Evolutionary conservation across 2,797 vertebrate species (phyloP), one percentile per base, ranked within the genome.

Genomic region (Labeo calbasu): DNA sequence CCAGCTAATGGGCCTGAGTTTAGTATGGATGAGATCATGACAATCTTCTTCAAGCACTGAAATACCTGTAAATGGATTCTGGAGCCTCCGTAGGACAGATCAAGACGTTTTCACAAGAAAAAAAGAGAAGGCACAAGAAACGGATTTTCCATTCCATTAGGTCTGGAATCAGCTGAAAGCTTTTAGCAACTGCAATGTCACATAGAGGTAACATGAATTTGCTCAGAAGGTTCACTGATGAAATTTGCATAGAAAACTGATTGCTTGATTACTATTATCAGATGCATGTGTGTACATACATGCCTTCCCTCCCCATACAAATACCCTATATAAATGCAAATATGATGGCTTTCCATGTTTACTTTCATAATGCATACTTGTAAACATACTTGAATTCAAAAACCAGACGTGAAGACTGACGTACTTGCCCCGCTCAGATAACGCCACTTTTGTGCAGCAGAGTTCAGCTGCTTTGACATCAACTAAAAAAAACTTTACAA

Each of bases 61-160:
- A 82, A 82, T 63, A 59, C 19, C 70, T 63, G 57, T 51, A 65
- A 82, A 84, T 81, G 63, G 77, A 76, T 81, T 46, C 66, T 36
- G 28, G 50, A 72, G 65, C 40, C 65, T 80, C 50, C 1, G 7
- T 11, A 84, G 32, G 70, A 77, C 61, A 78, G 81, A 75, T 77
- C 46, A 68, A 84, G 69, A 77, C 5, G 17, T 81, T 65, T 78
- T 81, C 51, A 65, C 23, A n/a, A 53, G 48, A 28, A 77, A 65
- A 81, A 79, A 85, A 77, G 40, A 83, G 15, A 36, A 46, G 32
- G 15, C 48, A 63, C 32, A 59, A 40, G 70, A 51, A 61, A 69
- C n/a, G 40, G n/a, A 50, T 40, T 66, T 86, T 87, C 25, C 61
- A 57, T 86, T 85, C 66, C 21, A 79, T 85, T 84, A 70, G 57